phyloP scores from a whole-genome alignment of 2,888 invertebrate species.

The Cactoblastis cactorum region DNA sequence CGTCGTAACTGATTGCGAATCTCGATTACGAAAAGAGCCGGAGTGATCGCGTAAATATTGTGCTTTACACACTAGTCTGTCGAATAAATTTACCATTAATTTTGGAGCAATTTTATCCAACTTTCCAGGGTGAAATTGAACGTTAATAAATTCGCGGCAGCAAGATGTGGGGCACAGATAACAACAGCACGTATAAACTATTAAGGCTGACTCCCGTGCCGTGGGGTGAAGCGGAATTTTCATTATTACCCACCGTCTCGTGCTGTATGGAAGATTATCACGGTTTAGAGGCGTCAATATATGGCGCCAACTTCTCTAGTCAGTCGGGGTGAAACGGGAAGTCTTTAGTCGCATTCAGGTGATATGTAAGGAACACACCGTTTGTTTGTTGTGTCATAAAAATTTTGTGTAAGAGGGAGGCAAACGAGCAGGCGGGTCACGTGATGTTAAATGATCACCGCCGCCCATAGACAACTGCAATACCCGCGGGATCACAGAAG shows the following conservation, averaged over 20 bases:
- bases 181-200: conserved; percentile 12
- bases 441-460: too few species aligned
- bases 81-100: background rate
- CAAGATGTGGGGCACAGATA: conserved; percentile 13
- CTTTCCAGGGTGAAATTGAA: conserved; percentile 10
- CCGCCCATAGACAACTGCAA: too few species aligned
- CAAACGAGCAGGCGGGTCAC: too few species aligned
- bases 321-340: background rate
- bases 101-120: background rate
- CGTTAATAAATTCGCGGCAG: conserved; percentile 13
- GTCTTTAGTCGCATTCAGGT: background rate
- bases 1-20: too few species aligned
- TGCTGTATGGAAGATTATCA: conserved; percentile 7
- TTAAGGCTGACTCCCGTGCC: conserved; percentile 4
- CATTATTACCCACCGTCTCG: conserved; percentile 9
- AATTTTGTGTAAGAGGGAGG: too few species aligned
- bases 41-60: background rate
- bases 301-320: background rate
- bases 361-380: too few species aligned
- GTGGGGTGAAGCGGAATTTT: conserved; percentile 10
- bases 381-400: background rate
- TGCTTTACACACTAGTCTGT: background rate
- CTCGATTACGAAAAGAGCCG: too few species aligned
- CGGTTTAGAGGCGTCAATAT: conserved; percentile 3
- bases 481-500: too few species aligned